phyloP scores from a whole-genome alignment of 2,113 vertebrate species.

The Cyprinodon tularosa region DNA sequence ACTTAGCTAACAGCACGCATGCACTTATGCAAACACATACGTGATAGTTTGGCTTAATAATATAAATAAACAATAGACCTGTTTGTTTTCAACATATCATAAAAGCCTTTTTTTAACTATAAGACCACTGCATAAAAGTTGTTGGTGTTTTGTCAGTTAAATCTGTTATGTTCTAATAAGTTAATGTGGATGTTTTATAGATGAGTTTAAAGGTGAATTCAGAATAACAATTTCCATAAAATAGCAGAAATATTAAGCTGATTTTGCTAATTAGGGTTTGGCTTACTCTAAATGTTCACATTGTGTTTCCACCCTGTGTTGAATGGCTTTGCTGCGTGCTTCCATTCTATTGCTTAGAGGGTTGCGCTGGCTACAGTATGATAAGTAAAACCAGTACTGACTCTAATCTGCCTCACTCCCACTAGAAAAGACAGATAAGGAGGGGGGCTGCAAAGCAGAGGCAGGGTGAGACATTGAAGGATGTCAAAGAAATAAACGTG shows the following conservation, averaged over 20 bases:
- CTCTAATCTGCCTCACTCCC: slow-evolving; percentile 85
- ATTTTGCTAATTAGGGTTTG: neutral
- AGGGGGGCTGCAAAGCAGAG: slow-evolving; percentile 51
- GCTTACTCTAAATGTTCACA: neutral
- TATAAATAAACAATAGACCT: neutral
- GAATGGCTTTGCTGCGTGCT: slow-evolving; percentile 54
- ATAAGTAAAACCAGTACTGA: slow-evolving; percentile 86
- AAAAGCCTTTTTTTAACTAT: neutral
- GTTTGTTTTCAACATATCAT: neutral
- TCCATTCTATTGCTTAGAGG: slow-evolving; percentile 77
- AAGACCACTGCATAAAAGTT: neutral
- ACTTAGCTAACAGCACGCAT: slow-evolving; percentile 14
- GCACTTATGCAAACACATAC: slow-evolving; percentile 12
- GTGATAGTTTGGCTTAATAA: neutral
- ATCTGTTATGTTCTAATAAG: neutral
- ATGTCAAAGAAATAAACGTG: slow-evolving; percentile 48
- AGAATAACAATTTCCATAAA: neutral
- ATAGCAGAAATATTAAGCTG: neutral
- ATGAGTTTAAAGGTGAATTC: slow-evolving; percentile 4
- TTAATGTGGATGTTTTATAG: neutral
- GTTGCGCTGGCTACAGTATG: slow-evolving; percentile 80
- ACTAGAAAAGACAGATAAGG: slow-evolving; percentile 81
- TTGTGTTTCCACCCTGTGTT: slow-evolving; percentile 35
- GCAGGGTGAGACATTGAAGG: slow-evolving; percentile 50
- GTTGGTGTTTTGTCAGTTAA: neutral